Evolutionary conservation across 2,888 invertebrate species (phyloP).

Genomic region (Chrysina gloriosa): DNA sequence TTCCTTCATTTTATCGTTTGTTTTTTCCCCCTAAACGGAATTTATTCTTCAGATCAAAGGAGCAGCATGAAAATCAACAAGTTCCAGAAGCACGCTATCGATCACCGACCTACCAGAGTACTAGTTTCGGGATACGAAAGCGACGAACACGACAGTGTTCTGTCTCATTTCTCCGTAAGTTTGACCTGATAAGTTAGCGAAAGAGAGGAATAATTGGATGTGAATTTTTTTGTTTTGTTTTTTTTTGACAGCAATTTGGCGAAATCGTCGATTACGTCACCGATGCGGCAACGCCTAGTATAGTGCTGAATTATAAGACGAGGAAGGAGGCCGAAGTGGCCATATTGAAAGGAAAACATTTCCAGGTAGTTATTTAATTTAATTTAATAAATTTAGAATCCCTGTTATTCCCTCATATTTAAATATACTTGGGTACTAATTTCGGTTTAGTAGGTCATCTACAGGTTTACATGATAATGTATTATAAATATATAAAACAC

Average conservation of each 20-base stretch:
- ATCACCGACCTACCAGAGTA: slow-evolving; percentile 87
- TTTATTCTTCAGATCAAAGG: slow-evolving; percentile 60
- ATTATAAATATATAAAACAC: too few species aligned
- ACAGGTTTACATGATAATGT: too few species aligned
- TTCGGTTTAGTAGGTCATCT: too few species aligned
- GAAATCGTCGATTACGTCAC: slow-evolving; percentile 85
- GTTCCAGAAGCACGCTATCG: slow-evolving; percentile 72
- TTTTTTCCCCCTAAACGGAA: too few species aligned
- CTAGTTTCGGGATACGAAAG: slow-evolving; percentile 88
- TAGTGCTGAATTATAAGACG: slow-evolving; percentile 79
- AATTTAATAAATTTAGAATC: too few species aligned
- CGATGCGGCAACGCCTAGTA: slow-evolving; percentile 79
- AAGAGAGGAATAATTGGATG: not conserved
- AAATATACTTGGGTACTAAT: too few species aligned
- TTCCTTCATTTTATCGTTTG: too few species aligned
- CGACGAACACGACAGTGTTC: slow-evolving; percentile 83
- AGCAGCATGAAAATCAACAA: slow-evolving; percentile 57
- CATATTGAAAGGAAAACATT: slow-evolving; percentile 79
- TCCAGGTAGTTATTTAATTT: slow-evolving; percentile 69
- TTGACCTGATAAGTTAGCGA: too few species aligned
- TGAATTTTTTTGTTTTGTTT: not conserved
- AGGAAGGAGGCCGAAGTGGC: slow-evolving; percentile 85
- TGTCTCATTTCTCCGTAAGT: slow-evolving; percentile 86
- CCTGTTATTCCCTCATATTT: too few species aligned
- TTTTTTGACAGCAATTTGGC: slow-evolving; percentile 80